Evolutionary conservation across 2,113 vertebrate genomes (phyloP), one percentile per base, ranked within the genome.

Genomic region (Paradoxurus hermaphroditus): DNA sequence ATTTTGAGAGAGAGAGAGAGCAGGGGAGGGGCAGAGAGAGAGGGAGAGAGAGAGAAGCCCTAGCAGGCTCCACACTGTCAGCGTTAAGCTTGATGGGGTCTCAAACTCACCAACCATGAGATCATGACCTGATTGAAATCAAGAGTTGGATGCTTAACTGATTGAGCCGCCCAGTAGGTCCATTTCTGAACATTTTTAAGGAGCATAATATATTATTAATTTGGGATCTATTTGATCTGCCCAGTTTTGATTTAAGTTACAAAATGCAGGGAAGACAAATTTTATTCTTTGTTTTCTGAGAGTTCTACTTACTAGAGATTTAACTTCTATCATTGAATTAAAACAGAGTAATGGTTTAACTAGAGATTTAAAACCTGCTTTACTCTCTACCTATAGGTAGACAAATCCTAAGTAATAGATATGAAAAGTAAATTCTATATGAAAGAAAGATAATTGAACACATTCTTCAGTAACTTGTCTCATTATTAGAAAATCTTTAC

Each of bases 401-500:
- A 73, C 29, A 93, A 92, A 98, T 91, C 4, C 34, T 85, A 91
- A 93, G 53, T 63, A 94, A 53, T 14, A 89, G 18, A 63, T 44
- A 90, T 65, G 25, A 97, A 85, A 88, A 36, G 4, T 46, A 87
- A 78, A 94, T 53, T 90, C 34, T 83, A 25, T 62, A 62, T 34
- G 18, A 96, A 95, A 36, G 46, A 90, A 85, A 83, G 15, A 86
- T 83, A 73, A 87, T 63, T 63, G 19, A 94, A 36, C 4, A 84
- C 9, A 11, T 75, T 87, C 18, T 56, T 92, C 6, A 65, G 31
- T 77, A 91, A 81, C 46, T 96, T 82, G 16, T 81, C 88, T 90
- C 34, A 88, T 84, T 88, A 91, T 91, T 92, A 78, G 89, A 90
- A 91, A 89, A 75, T 92, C n/a, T 92, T 96, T 81, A 63, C 4